phyloP scores from a whole-genome alignment of 1,140 invertebrate species.

The Rhagoletis pomonella region DNA sequence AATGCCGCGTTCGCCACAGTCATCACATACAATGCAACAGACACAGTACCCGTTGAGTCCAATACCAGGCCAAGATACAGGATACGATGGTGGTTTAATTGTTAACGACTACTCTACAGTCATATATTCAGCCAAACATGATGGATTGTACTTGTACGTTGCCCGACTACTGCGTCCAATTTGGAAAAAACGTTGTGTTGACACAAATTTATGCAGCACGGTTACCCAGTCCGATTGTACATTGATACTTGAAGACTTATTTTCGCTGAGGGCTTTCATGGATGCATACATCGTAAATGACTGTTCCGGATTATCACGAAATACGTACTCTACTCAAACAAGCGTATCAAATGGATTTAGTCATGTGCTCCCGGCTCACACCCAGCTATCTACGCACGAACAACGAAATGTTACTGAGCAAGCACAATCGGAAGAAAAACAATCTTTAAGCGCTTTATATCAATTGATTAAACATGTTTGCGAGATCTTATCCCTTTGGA shows the following conservation, averaged over 20 bases:
- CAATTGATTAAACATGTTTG: constrained; percentile 86
- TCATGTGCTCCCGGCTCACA: constrained; percentile 59
- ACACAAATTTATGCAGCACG: constrained; percentile 72
- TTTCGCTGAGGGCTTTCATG: constrained; percentile 75
- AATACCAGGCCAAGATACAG: constrained; percentile 13
- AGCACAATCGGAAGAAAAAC: constrained; percentile 78
- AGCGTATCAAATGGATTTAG: constrained; percentile 73
- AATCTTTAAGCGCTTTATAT: constrained; percentile 86
- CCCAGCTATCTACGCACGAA: constrained; percentile 61
- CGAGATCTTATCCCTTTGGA: constrained; percentile 96
- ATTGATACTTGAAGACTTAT: constrained; percentile 74
- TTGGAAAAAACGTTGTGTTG: constrained; percentile 85
- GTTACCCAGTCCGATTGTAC: constrained; percentile 75
- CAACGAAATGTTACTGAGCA: constrained; percentile 74
- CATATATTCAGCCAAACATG: constrained; percentile 84
- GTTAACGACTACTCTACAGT: constrained; percentile 62
- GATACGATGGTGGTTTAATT: constrained; percentile 57
- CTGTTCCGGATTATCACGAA: constrained; percentile 53
- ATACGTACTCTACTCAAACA: constrained; percentile 62
- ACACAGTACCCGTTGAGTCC: constrained; percentile 65
- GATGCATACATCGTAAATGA: constrained; percentile 72
- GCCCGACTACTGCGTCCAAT: constrained; percentile 88
- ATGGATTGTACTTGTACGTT: constrained; percentile 93
- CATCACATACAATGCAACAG: constrained; percentile 52
- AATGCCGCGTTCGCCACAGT: constrained; percentile 24